phyloP scores from a whole-genome alignment of 2,797 vertebrate species.

The Ctenopoma multispine region DNA sequence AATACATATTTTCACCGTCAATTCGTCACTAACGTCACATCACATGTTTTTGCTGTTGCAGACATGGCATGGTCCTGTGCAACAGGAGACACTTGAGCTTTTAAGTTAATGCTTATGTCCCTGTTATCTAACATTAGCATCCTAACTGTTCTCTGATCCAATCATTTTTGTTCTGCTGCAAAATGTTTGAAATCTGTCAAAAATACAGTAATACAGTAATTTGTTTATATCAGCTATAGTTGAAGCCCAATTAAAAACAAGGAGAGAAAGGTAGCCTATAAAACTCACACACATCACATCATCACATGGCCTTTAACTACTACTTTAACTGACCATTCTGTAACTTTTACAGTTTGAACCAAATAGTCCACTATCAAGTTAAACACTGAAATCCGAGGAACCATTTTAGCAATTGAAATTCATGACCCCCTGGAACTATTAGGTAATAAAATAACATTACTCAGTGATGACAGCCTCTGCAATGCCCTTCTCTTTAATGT shows the following conservation, averaged over 20 bases:
- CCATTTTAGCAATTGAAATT: not conserved
- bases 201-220: not conserved
- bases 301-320: too few species aligned
- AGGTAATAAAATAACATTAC: not conserved
- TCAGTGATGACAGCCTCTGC: constrained; percentile 10
- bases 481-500: constrained; percentile 30
- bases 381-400: not conserved
- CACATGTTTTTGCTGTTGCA: not conserved
- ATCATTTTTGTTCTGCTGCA: constrained; percentile 7
- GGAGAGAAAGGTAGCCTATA: too few species aligned
- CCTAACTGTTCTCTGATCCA: constrained; percentile 15
- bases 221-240: not conserved
- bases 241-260: not conserved
- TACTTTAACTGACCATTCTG: too few species aligned
- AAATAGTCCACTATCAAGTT: not conserved
- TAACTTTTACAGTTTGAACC: not conserved
- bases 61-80: not conserved
- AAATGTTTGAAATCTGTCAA: not conserved
- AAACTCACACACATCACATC: not conserved
- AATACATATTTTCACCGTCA: not conserved
- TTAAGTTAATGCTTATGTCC: constrained; percentile 15
- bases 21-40: not conserved
- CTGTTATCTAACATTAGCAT: not conserved
- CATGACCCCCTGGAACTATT: not conserved
- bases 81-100: not conserved